Conservation (phyloP, 2,113 vertebrate genomes). For the Galemys pyrenaicus region DNA sequence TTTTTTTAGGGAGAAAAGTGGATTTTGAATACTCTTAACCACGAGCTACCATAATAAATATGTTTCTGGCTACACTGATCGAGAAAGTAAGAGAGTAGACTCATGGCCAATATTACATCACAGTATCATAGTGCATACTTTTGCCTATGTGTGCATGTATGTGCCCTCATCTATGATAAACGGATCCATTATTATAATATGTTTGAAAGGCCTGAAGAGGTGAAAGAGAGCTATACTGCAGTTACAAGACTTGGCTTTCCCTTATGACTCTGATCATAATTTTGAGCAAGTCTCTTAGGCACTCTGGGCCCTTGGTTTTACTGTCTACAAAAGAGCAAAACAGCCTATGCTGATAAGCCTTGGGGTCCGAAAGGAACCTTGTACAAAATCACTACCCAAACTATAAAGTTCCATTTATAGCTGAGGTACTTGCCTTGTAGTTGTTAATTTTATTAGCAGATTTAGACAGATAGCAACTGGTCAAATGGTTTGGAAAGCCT, state of each 20-base stretch:
- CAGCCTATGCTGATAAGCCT: background rate
- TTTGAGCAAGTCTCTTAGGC: background rate
- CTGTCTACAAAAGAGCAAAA: background rate
- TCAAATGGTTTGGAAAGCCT: slow-evolving; percentile 13
- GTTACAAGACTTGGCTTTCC: background rate
- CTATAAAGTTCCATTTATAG: background rate
- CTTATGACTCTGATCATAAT: background rate
- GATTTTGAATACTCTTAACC: slow-evolving; percentile 17
- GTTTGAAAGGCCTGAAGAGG: background rate
- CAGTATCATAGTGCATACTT: background rate
- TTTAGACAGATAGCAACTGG: background rate
- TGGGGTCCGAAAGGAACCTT: background rate
- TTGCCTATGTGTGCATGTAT: background rate
- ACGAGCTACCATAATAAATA: background rate
- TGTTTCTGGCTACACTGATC: background rate
- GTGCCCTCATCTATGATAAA: background rate
- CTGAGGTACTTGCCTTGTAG: background rate
- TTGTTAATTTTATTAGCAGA: background rate
- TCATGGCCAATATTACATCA: background rate
- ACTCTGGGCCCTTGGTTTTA: background rate
- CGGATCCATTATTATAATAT: background rate
- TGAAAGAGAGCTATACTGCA: background rate
- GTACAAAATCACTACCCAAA: background rate
- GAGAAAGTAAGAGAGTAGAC: background rate
- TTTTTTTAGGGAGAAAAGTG: background rate